Conservation (phyloP, 2,113 vertebrate genomes). For the Pangasianodon hypophthalmus region DNA sequence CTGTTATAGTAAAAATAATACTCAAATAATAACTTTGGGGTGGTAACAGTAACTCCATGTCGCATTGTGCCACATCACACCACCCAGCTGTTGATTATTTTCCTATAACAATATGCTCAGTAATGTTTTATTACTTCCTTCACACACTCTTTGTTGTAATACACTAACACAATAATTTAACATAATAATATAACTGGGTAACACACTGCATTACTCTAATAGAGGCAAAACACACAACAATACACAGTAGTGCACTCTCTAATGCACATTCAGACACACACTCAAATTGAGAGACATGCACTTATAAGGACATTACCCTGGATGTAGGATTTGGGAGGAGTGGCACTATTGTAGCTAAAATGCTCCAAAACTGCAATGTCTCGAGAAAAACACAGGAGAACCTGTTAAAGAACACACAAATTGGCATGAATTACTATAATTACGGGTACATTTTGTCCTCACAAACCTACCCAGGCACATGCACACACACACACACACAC, state of each 20-base stretch:
- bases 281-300: conserved; percentile 6
- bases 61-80: not conserved
- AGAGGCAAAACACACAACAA: not conserved
- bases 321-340: conserved; percentile 90
- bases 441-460: not conserved
- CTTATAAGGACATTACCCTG: conserved; percentile 76
- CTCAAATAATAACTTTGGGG: not conserved
- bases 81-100: not conserved
- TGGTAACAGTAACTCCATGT: not conserved
- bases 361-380: conserved; percentile 91
- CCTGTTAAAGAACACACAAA: conserved; percentile 70
- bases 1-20: not conserved
- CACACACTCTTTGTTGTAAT: not conserved
- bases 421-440: not conserved
- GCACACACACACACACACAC: conserved; percentile 4
- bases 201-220: not conserved
- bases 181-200: not conserved
- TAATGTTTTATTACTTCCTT: not conserved
- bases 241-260: not conserved
- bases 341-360: conserved; percentile 92
- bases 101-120: not conserved
- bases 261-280: not conserved
- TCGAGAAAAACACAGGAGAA: conserved; percentile 93
- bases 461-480: not conserved
- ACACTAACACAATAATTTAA: not conserved